Evolutionary conservation across 1,140 invertebrate species (phyloP).

Genomic region (Hyles euphorbiae): DNA sequence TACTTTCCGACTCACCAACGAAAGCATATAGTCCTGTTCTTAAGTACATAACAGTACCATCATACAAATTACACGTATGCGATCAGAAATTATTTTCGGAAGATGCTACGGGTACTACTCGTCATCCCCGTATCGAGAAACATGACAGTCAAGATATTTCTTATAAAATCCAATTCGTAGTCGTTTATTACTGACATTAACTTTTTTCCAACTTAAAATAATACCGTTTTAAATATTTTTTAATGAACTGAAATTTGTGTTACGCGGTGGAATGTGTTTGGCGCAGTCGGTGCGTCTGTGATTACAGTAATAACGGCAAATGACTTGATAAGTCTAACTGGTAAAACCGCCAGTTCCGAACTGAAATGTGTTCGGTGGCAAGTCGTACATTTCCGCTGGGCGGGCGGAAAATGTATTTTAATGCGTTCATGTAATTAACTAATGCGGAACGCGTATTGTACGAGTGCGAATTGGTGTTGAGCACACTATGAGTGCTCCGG

Average conservation of each 20-base stretch:
- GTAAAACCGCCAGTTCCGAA: too few relatives aligned
- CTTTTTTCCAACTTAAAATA: constrained; percentile 14
- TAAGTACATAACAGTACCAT: too few relatives aligned
- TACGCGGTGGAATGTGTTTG: constrained; percentile 22
- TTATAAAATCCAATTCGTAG: constrained; percentile 11
- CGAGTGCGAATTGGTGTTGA: constrained; percentile 39
- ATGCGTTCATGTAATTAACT: too few relatives aligned
- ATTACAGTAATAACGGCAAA: constrained; percentile 23
- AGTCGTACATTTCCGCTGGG: constrained; percentile 6
- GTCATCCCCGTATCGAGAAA: constrained; percentile 4
- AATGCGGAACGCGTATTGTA: constrained; percentile 9
- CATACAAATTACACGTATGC: too few relatives aligned
- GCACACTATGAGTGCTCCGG: constrained; percentile 25
- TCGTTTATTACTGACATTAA: constrained; percentile 26
- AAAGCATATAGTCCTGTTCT: too few relatives aligned
- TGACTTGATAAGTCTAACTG: constrained; percentile 6
- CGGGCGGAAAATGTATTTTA: constrained; percentile 20
- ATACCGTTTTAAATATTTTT: constrained; percentile 26
- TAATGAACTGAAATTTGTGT: constrained; percentile 24
- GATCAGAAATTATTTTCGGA: too few relatives aligned
- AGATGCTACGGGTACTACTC: too few relatives aligned
- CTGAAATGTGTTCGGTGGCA: neutral
- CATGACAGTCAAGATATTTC: constrained; percentile 8
- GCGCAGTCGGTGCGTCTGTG: constrained; percentile 13
- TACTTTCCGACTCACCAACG: too few relatives aligned